phyloP scores from a whole-genome alignment of 2,113 vertebrate species.

The Trogon melanurus region DNA sequence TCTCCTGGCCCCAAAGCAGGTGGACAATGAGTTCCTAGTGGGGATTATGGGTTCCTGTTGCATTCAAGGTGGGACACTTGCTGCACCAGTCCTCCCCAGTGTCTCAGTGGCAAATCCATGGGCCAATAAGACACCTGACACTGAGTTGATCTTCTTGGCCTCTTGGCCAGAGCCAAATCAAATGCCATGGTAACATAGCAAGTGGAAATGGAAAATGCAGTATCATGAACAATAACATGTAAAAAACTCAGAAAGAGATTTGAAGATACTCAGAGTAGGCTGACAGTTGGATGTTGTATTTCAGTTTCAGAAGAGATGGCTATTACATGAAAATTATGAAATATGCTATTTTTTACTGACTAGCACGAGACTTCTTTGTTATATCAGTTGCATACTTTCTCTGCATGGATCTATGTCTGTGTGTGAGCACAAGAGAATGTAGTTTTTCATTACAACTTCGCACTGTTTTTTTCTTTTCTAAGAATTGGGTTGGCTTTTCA shows the following conservation, averaged over 20 bases:
- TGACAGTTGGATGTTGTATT: conserved; percentile 68
- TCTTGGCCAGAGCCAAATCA: conserved; percentile 59
- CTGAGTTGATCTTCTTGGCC: conserved; percentile 41
- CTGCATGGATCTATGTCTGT: neutral
- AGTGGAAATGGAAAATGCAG: conserved; percentile 53
- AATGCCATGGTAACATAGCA: conserved; percentile 53
- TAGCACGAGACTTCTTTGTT: conserved; percentile 44
- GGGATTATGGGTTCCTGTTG: conserved; percentile 1
- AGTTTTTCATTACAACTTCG: conserved; percentile 34
- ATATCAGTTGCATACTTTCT: conserved; percentile 34
- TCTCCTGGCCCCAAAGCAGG: conserved; percentile 11
- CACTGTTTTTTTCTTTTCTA: neutral
- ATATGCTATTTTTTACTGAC: conserved; percentile 58
- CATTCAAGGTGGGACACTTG: neutral
- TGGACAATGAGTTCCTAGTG: conserved; percentile 29
- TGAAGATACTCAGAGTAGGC: conserved; percentile 25
- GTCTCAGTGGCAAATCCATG: conserved; percentile 11
- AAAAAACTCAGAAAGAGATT: conserved; percentile 23
- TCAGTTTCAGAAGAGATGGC: conserved; percentile 59
- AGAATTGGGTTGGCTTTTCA: conserved; percentile 17
- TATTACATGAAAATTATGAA: conserved; percentile 65
- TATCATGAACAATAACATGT: conserved; percentile 14
- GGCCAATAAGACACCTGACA: conserved; percentile 17
- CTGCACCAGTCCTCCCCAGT: conserved; percentile 26
- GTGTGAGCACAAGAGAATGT: neutral